Percentiles rank a stretch among this genome's conserved stretches.
Evolutionary conservation across 2,888 invertebrate genomes (phyloP).

Genomic region (Flabesymbios commensalis): DNA sequence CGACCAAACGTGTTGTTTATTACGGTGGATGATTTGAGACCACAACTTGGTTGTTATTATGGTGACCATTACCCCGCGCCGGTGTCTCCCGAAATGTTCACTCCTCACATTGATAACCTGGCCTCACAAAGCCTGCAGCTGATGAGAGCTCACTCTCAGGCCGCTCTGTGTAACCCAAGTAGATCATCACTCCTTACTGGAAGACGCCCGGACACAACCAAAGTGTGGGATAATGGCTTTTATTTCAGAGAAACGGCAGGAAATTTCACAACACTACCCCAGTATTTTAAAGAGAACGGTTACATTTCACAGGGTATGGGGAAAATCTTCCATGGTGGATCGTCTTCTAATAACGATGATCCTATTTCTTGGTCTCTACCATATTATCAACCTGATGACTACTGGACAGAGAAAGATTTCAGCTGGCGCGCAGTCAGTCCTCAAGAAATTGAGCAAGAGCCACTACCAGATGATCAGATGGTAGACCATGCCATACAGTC

Average conservation of each 20-base stretch:
- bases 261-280: slow-evolving; percentile 24
- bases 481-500: slow-evolving; percentile 23
- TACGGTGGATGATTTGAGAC: slow-evolving; percentile 22
- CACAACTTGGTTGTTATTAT: slow-evolving; percentile 26
- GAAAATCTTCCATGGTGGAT: slow-evolving; percentile 25
- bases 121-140: slow-evolving; percentile 34
- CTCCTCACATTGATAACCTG: slow-evolving; percentile 36
- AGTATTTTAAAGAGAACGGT: slow-evolving; percentile 26
- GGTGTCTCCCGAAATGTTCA: slow-evolving; percentile 32
- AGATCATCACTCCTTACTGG: slow-evolving; percentile 23
- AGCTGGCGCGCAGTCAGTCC: slow-evolving; percentile 39
- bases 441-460: slow-evolving; percentile 5
- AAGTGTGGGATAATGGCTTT: slow-evolving; percentile 16
- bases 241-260: slow-evolving; percentile 21
- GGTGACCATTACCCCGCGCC: slow-evolving; percentile 31
- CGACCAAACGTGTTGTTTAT: slow-evolving; percentile 24
- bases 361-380: slow-evolving; percentile 21
- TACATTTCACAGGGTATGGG: slow-evolving; percentile 24
- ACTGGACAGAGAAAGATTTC: not conserved
- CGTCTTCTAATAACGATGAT: slow-evolving; percentile 61
- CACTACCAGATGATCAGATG: slow-evolving; percentile 26
- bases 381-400: slow-evolving; percentile 19
- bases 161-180: slow-evolving; percentile 23
- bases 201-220: slow-evolving; percentile 27
- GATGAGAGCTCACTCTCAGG: slow-evolving; percentile 33